phyloP scores from a whole-genome alignment of 2,797 vertebrate genomes.

The Eulemur mongoz region DNA sequence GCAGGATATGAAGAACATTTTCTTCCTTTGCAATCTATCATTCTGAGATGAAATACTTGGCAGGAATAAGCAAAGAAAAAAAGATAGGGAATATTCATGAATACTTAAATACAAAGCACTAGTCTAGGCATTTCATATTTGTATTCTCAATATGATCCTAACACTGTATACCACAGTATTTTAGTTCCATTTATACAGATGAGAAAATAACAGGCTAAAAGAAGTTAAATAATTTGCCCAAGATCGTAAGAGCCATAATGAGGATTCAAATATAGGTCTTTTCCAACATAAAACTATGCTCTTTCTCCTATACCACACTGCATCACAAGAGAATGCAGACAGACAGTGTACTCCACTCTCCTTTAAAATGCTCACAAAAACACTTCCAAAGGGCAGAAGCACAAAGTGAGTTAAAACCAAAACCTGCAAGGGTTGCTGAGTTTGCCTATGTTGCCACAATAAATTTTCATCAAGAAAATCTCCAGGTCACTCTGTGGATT shows the following conservation, averaged over 20 bases:
- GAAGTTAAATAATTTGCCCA: not conserved
- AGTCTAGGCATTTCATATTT: slow-evolving; percentile 11
- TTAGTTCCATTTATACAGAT: not conserved
- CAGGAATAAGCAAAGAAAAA: slow-evolving; percentile 1
- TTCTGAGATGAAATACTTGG: not conserved
- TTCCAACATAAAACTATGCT: not conserved
- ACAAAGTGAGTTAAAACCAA: slow-evolving; percentile 37
- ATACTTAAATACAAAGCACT: not conserved
- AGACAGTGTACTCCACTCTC: not conserved
- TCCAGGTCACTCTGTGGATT: slow-evolving; percentile 4
- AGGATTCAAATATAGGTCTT: not conserved
- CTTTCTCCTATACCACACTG: not conserved
- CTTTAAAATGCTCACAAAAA: slow-evolving; percentile 10
- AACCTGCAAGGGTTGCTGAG: slow-evolving; percentile 6
- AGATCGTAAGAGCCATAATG: not conserved
- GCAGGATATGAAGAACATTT: not conserved
- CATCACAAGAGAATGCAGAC: not conserved
- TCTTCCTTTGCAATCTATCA: slow-evolving; percentile 17
- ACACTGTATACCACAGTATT: not conserved
- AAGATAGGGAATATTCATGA: not conserved
- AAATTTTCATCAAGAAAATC: slow-evolving; percentile 43
- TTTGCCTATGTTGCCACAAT: not conserved
- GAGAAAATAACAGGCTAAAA: slow-evolving; percentile 31
- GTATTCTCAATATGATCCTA: not conserved
- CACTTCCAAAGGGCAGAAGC: not conserved